Percentiles rank a stretch among this genome's conserved stretches.
Conservation (phyloP, 1,140 invertebrate species). For the Drosophila ficusphila region DNA sequence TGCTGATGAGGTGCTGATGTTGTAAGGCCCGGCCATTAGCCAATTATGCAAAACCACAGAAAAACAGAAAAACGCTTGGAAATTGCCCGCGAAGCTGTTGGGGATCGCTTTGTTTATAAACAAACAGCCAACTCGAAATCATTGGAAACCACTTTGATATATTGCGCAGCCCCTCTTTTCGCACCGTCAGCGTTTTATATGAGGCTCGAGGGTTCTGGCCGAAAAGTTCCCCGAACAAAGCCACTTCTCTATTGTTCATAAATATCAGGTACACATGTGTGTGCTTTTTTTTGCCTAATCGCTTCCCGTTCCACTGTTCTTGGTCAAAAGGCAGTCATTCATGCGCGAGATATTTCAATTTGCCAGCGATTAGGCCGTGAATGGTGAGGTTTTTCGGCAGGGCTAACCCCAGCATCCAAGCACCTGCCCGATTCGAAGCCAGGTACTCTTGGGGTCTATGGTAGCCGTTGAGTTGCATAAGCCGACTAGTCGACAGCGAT, state of each 20-base stretch:
- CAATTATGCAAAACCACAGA: constrained; percentile 61
- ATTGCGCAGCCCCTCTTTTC: constrained; percentile 65
- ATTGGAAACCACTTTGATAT: constrained; percentile 55
- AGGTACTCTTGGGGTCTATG: neutral
- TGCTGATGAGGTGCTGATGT: constrained; percentile 51
- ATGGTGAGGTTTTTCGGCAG: constrained; percentile 9
- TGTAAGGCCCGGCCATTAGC: constrained; percentile 64
- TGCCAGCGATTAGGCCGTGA: constrained; percentile 51
- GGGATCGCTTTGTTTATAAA: constrained; percentile 51
- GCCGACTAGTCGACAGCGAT: constrained; percentile 50
- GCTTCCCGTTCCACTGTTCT: constrained; percentile 60
- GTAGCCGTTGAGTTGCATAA: constrained; percentile 26
- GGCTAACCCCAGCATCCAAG: constrained; percentile 25
- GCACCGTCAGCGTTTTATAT: constrained; percentile 74
- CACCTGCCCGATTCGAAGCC: constrained; percentile 20
- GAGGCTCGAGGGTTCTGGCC: constrained; percentile 58
- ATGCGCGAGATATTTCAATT: constrained; percentile 50
- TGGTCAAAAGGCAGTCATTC: constrained; percentile 58
- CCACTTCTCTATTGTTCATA: constrained; percentile 25
- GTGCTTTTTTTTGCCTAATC: constrained; percentile 42
- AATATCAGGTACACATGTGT: constrained; percentile 1
- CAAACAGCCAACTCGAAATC: constrained; percentile 27
- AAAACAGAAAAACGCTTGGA: constrained; percentile 23
- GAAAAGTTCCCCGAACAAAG: constrained; percentile 53
- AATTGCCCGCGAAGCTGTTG: constrained; percentile 33